Evolutionary conservation across 2,888 invertebrate species (phyloP).

Genomic region (Dicyrtoma fusca): DNA sequence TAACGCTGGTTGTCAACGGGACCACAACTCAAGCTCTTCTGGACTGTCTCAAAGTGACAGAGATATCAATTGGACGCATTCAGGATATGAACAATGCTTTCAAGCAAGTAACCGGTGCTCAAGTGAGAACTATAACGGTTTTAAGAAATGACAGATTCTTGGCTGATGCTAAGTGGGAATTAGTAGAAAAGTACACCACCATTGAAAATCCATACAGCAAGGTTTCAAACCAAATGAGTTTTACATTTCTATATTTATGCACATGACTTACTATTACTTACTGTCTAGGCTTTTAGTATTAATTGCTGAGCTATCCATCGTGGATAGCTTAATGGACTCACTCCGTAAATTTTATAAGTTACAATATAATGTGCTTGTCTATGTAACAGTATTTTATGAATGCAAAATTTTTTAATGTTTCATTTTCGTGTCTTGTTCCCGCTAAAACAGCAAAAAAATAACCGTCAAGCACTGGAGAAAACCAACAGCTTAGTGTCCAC

Average conservation of each 20-base stretch:
- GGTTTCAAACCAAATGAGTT: too few species aligned
- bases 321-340: too few species aligned
- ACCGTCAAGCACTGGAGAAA: conserved; percentile 26
- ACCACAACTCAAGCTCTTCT: conserved; percentile 65
- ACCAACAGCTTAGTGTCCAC: conserved; percentile 5
- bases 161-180: conserved; percentile 69
- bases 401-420: too few species aligned
- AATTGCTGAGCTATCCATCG: too few species aligned
- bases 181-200: conserved; percentile 65
- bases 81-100: conserved; percentile 66
- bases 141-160: conserved; percentile 69
- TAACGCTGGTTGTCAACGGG: conserved; percentile 66
- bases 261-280: too few species aligned
- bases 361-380: too few species aligned
- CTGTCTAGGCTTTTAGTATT: too few species aligned
- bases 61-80: conserved; percentile 64
- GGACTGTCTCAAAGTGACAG: conserved; percentile 63
- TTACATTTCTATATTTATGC: too few species aligned
- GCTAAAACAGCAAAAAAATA: conserved; percentile 5
- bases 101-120: conserved; percentile 62
- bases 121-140: conserved; percentile 65
- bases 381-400: too few species aligned
- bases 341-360: too few species aligned
- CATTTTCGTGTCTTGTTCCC: too few species aligned
- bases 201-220: conserved; percentile 13